A percentile compares a stretch with the other conserved stretches of the same genome.
Evolutionary conservation across 2,888 invertebrate species (phyloP).

Genomic region (Nomada lathburiana): DNA sequence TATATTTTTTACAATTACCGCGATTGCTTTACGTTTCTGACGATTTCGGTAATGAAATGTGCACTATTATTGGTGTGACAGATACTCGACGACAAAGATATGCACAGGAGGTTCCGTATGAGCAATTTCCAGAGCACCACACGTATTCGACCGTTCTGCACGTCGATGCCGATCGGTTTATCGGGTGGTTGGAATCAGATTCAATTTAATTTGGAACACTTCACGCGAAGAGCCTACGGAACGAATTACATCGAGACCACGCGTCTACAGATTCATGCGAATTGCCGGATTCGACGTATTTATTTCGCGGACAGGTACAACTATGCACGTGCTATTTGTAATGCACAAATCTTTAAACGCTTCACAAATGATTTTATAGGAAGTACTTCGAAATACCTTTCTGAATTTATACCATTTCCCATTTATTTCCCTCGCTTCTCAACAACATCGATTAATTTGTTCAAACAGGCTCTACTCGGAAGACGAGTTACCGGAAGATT

Average conservation of each 20-base stretch:
- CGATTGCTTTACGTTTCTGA: background rate
- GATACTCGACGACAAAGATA: constrained; percentile 98
- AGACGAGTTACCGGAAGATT: constrained; percentile 97
- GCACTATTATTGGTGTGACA: constrained; percentile 82
- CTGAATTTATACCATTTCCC: too few relatives aligned
- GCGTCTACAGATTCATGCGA: constrained; percentile 97
- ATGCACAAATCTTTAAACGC: background rate
- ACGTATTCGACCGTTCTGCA: constrained; percentile 97
- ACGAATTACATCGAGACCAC: constrained; percentile 97
- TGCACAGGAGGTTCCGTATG: constrained; percentile 93
- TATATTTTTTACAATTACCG: background rate
- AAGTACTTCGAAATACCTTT: too few relatives aligned
- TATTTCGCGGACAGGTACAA: constrained; percentile 90
- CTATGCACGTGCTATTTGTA: background rate
- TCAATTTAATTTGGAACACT: constrained; percentile 97
- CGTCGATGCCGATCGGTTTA: constrained; percentile 97
- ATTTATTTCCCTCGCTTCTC: too few relatives aligned
- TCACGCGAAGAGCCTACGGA: constrained; percentile 97
- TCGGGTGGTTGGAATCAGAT: constrained; percentile 98
- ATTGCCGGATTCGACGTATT: constrained; percentile 95
- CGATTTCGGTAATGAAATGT: background rate
- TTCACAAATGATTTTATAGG: too few relatives aligned
- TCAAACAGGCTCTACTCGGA: constrained; percentile 93
- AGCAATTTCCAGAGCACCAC: constrained; percentile 98
- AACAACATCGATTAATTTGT: background rate